Conservation (phyloP, 1,140 invertebrate genomes). For the Pogonomyrmex californicus region DNA sequence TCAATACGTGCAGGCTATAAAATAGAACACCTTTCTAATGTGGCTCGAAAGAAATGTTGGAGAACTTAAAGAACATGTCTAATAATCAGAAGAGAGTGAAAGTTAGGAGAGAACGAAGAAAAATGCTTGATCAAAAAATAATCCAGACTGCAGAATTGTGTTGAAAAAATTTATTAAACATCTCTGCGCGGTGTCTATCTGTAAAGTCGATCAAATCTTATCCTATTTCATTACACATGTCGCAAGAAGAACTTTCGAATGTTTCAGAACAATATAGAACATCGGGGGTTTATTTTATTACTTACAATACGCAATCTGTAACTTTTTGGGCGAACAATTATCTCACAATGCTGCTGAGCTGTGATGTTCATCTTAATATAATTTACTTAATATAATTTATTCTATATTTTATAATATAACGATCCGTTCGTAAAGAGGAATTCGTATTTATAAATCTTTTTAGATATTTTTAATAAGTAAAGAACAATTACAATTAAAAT, state of each 20-base stretch:
- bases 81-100: not conserved
- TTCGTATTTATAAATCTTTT: not conserved
- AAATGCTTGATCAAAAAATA: slow-evolving; percentile 36
- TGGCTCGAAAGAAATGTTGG: not conserved
- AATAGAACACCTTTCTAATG: not conserved
- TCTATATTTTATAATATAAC: slow-evolving; percentile 21
- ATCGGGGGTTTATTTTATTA: not conserved
- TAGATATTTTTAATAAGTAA: slow-evolving; percentile 14
- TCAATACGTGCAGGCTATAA: slow-evolving; percentile 1
- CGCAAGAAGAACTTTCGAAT: slow-evolving; percentile 22
- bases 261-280: slow-evolving; percentile 45
- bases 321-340: slow-evolving; percentile 38
- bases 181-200: slow-evolving; percentile 28
- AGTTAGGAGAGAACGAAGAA: not conserved
- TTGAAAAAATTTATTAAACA: slow-evolving; percentile 64
- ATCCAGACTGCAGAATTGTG: not conserved
- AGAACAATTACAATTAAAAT: not conserved
- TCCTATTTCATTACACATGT: slow-evolving; percentile 38
- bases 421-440: not conserved
- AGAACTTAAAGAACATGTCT: not conserved
- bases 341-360: slow-evolving; percentile 18
- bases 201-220: slow-evolving; percentile 56
- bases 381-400: slow-evolving; percentile 1
- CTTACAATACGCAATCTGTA: slow-evolving; percentile 13
- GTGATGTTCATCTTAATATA: slow-evolving; percentile 15